Percentiles rank a stretch among this genome's conserved stretches.
phyloP scores from a whole-genome alignment of 2,888 invertebrate genomes.

The Eremobia ochroleuca region DNA sequence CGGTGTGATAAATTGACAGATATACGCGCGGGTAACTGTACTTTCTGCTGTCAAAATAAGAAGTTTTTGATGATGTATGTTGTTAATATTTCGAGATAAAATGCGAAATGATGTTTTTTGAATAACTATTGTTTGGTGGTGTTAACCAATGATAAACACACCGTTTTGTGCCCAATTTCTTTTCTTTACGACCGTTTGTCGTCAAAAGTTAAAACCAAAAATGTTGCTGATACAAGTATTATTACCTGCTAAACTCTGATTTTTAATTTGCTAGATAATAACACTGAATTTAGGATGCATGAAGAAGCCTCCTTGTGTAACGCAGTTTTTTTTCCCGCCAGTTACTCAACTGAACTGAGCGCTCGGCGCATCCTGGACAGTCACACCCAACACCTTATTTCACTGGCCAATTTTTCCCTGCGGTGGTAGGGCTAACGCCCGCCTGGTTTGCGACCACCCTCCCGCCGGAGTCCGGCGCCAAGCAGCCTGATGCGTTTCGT shows the following conservation, averaged over 20 bases:
- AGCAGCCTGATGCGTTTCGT: too few relatives aligned
- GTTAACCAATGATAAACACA: not conserved
- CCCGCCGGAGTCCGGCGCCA: too few relatives aligned
- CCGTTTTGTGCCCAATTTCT: not conserved
- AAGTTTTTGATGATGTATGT: conserved; percentile 57
- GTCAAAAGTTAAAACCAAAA: not conserved
- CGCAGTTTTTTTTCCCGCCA: too few relatives aligned
- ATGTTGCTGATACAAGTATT: not conserved
- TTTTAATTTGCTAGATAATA: too few relatives aligned
- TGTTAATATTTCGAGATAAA: conserved; percentile 46
- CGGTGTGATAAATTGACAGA: conserved; percentile 69
- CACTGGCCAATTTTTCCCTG: too few relatives aligned
- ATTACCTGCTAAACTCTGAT: not conserved
- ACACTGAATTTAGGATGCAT: too few relatives aligned
- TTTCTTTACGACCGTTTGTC: not conserved
- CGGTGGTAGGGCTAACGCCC: too few relatives aligned
- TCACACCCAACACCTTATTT: too few relatives aligned
- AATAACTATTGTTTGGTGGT: conserved; percentile 44
- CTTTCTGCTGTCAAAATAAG: conserved; percentile 54
- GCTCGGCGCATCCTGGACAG: too few relatives aligned
- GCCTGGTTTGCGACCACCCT: too few relatives aligned
- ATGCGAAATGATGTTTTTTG: conserved; percentile 49
- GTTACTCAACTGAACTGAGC: too few relatives aligned
- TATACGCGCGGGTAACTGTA: conserved; percentile 64
- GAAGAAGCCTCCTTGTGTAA: too few relatives aligned